Percentiles rank a stretch among this genome's conserved stretches.
phyloP scores from a whole-genome alignment of 2,888 invertebrate species.

The Heliconius sara region DNA sequence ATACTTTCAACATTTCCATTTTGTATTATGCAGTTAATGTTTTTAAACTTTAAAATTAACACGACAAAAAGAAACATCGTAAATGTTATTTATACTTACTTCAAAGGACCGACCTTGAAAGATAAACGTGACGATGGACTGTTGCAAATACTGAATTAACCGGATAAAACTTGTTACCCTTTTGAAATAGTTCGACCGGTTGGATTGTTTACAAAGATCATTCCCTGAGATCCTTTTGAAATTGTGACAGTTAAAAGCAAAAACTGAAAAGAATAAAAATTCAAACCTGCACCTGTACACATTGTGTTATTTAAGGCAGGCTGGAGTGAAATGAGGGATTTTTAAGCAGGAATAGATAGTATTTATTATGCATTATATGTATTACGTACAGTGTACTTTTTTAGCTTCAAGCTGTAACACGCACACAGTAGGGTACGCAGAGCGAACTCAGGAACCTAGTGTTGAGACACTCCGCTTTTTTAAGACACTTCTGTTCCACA shows the following conservation, averaged over 20 bases:
- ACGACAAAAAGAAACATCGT: slow-evolving; percentile 5
- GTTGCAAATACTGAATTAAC: slow-evolving; percentile 26
- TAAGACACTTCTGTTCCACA: too few relatives aligned
- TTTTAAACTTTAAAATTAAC: neutral
- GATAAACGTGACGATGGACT: slow-evolving; percentile 19
- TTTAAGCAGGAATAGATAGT: neutral
- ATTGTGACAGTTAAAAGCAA: slow-evolving; percentile 5
- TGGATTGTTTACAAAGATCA: slow-evolving; percentile 22
- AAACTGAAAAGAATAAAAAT: neutral
- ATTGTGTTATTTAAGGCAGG: neutral
- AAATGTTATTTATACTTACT: slow-evolving; percentile 21
- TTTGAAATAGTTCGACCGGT: slow-evolving; percentile 29
- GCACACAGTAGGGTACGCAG: too few relatives aligned
- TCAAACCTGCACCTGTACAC: neutral
- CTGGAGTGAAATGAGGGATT: neutral
- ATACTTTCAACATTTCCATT: neutral
- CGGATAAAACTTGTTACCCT: slow-evolving; percentile 31
- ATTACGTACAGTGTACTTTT: neutral
- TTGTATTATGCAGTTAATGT: neutral
- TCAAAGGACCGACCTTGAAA: slow-evolving; percentile 13
- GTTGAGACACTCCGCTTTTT: too few relatives aligned
- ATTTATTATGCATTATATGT: neutral
- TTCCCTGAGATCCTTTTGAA: slow-evolving; percentile 13
- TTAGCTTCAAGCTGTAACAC: too few relatives aligned
- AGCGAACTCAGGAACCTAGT: too few relatives aligned